phyloP scores from a whole-genome alignment of 2,888 invertebrate genomes.

The Dione vanillae region DNA sequence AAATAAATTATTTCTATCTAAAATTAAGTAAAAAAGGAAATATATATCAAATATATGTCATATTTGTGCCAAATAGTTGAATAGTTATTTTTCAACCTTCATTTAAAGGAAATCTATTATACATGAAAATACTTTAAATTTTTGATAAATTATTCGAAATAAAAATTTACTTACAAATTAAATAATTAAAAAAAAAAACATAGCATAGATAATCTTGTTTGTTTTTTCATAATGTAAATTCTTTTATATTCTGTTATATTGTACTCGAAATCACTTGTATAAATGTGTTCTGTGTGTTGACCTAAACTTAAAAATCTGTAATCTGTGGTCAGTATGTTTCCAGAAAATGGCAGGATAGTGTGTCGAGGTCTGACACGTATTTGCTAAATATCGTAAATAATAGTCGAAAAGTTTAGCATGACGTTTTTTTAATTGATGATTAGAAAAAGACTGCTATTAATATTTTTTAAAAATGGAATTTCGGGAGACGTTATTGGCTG shows the following conservation, averaged over 20 bases:
- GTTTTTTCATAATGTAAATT: background rate
- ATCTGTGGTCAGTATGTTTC: constrained; percentile 76
- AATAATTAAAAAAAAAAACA: background rate
- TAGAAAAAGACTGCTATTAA: constrained; percentile 40
- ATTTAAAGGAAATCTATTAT: background rate
- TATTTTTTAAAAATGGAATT: constrained; percentile 71
- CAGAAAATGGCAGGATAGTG: constrained; percentile 81
- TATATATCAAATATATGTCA: too few species aligned
- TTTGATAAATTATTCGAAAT: background rate
- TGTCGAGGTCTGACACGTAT: constrained; percentile 79
- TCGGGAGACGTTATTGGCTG: constrained; percentile 78
- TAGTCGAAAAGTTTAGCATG: constrained; percentile 61
- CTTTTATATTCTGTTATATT: background rate
- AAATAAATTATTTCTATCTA: too few species aligned
- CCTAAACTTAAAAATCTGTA: constrained; percentile 34
- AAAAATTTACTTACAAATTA: background rate
- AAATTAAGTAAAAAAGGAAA: too few species aligned
- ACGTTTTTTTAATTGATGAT: constrained; percentile 53
- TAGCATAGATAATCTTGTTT: constrained; percentile 3
- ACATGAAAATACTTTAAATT: background rate
- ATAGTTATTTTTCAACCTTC: background rate
- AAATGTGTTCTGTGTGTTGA: too few species aligned
- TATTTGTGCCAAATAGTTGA: background rate
- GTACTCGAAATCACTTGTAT: background rate
- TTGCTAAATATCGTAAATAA: constrained; percentile 70